Evolutionary conservation across 2,797 vertebrate species (phyloP), one percentile per base, ranked within the genome.

Genomic region (Acanthurus leucopareius): DNA sequence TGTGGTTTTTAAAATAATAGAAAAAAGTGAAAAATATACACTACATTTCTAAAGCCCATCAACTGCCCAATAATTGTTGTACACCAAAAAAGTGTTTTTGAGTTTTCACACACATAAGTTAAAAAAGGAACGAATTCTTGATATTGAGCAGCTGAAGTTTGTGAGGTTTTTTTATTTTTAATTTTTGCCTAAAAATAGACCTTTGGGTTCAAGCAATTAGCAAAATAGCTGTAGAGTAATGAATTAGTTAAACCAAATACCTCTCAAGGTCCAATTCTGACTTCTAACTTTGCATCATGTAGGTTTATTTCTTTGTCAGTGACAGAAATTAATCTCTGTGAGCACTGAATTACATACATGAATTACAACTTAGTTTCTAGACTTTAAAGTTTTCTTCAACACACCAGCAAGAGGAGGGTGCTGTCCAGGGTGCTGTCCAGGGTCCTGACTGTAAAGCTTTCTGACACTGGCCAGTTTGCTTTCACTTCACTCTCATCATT

Each of bases 381-480:
- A 72, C 42, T 42, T 7, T 32, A 9, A 15, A 54, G 32, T 2
- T 32, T 32, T n/a, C 2, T 5, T 53, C 38, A 53, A 20, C 9
- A 44, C 25, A 47, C 2, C 6, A 56, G 16, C 10, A 47, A 32
- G 9, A 9, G 4, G 16, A 28, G 28, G 28, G 28, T 28, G 28
- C 28, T 28, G 28, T 28, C 28, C 4, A 40, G 0, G 28, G 78
- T 14, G 71, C 66, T 61, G 66, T 69, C 72, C 54, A 56, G 7
- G 51, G 64, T 72, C 52, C 73, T 77, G 59, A 74, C 58, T 52
- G 11, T 54, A 42, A 60, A 83, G 64, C 57, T 71, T 20, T 40
- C 42, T 48, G 44, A 14, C 25, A 11, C 15, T 20, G 16, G 7
- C 11, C 28, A 35, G 64, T 42, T 65, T 65, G 32, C 7, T 2